Percentiles rank a stretch among this genome's conserved stretches.
phyloP scores from a whole-genome alignment of 1,140 invertebrate genomes.

The Tetramorium parvispinum region DNA sequence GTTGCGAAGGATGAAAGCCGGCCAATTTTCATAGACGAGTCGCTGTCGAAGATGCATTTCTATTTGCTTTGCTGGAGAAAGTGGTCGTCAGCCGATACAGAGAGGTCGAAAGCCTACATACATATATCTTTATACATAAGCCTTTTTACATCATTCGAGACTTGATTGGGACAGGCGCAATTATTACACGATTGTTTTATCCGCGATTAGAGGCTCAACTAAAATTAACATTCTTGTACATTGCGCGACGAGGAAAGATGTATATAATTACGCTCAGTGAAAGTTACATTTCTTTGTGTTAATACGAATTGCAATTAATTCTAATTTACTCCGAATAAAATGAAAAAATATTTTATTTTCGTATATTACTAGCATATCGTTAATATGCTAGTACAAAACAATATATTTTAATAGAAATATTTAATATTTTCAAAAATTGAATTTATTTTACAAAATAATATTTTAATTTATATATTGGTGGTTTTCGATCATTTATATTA shows the following conservation, averaged over 20 bases:
- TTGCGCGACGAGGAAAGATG: neutral
- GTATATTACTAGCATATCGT: neutral
- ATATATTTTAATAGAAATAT: neutral
- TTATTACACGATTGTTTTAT: constrained; percentile 32
- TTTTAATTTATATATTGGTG: constrained; percentile 13
- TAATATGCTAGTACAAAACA: neutral
- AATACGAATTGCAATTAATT: constrained; percentile 14
- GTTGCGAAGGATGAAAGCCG: constrained; percentile 62
- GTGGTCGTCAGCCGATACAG: constrained; percentile 20
- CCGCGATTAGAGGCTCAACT: neutral
- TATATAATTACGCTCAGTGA: constrained; percentile 21
- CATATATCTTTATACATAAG: constrained; percentile 5
- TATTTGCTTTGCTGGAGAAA: constrained; percentile 71
- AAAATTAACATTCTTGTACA: constrained; percentile 3
- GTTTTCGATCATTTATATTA: constrained; percentile 32
- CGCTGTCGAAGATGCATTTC: constrained; percentile 60
- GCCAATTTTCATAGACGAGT: constrained; percentile 68
- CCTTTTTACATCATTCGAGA: constrained; percentile 47
- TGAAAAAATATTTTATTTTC: neutral
- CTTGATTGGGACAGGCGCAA: constrained; percentile 25
- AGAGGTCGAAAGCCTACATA: constrained; percentile 1
- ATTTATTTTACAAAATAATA: constrained; percentile 5
- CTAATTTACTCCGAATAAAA: constrained; percentile 12
- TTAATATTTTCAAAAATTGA: neutral
- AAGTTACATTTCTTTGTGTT: constrained; percentile 7